Base-by-base conservation (phyloP, 2,113 vertebrate species). In the Ovis aries region DNA sequence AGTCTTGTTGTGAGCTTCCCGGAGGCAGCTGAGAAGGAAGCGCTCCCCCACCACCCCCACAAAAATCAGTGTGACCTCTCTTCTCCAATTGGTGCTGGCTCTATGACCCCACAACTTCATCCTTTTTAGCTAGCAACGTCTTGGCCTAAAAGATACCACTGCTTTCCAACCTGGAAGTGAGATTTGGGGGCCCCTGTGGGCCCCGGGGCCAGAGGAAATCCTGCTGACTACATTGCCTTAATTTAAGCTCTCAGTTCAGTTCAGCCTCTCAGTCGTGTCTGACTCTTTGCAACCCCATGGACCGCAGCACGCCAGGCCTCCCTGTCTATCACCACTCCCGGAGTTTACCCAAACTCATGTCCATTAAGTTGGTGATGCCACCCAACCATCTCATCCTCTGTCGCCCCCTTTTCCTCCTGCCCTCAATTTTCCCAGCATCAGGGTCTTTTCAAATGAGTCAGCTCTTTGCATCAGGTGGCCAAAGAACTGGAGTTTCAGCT, bases 181-280 rank as follows among this genome's bases (percentile, higher is more conserved):
- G 52, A 60, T 52, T 17, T 82, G 25, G 25, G 10, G 86, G n/a
- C 19, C 31, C 33, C 29, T 6, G 15, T 10, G 3, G 12, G 36
- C 29, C n/a, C 50, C 21, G 21, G 29, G 45, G 5, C 17, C 25
- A 53, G 6, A 71, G 21, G 27, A 82, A 83, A 19, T 31, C 60
- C 11, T 25, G 6, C 36, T 74, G 19, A 16, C 85, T 13, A 5
- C 3, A 36, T 6, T 1, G 1, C 67, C 21, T 81, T 91, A 17
- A 88, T 40, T 62, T 74, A 31, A 83, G 77, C 19, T 71, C n/a
- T 71, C 67, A 40, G 67, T 12, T 71, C 67, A 71, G 67, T 40
- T 71, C 19, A 71, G 67, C 3, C 2, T 0, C n/a, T 40, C 67
- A 71, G 19, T 40, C 3, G 0, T 71, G 67, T 40, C 5, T 0